Evolutionary conservation across 2,888 invertebrate species (phyloP), one percentile per base, ranked within the genome.

Genomic region (Apamea crenata): DNA sequence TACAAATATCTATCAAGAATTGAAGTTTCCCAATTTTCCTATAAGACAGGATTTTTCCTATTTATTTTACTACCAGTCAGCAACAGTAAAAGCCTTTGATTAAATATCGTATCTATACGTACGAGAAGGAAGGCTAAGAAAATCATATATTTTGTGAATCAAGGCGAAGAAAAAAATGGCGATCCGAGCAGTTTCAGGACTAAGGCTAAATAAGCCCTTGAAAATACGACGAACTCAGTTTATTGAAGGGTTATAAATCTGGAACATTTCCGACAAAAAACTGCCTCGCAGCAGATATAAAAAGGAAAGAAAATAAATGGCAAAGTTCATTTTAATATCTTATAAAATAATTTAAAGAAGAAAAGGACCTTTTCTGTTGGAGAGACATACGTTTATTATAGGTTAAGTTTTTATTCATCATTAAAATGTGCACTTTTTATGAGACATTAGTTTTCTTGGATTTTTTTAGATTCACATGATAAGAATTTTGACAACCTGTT

Each of bases 161-260:
- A 84, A 78, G 84, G 21, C 87, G 63, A 79, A 87, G 78, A 72
- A 80, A 83, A 74, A 87, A 85, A 80, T 85, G n/a, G 66, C 80
- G 47, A 66, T 77, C 69, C 44, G 36, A 75, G 85, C 85, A 84
- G 69, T 87, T 87, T 84, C 81, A 73, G 80, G 69, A 56, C 66
- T 84, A 80, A 80, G 77, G 74, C 85, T 87, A 87, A 84, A 87
- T 80, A 87, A 85, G 81, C 85, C 53, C 85, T 85, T 85, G 85
- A 77, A 85, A 84, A 87, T 87, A 85, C 87, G 80, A 77, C 77
- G 68, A 84, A 72, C 77, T 75, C 68, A 69, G 87, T 85, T 84
- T 85, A 85, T 87, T 85, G 85, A 85, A 87, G 88, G 88, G 88
- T 80, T 84, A 87, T 85, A 87, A 87, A 85, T 85, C 85, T 85